Base-by-base conservation (phyloP, 2,113 vertebrate species). In the Thalassoma bifasciatum region DNA sequence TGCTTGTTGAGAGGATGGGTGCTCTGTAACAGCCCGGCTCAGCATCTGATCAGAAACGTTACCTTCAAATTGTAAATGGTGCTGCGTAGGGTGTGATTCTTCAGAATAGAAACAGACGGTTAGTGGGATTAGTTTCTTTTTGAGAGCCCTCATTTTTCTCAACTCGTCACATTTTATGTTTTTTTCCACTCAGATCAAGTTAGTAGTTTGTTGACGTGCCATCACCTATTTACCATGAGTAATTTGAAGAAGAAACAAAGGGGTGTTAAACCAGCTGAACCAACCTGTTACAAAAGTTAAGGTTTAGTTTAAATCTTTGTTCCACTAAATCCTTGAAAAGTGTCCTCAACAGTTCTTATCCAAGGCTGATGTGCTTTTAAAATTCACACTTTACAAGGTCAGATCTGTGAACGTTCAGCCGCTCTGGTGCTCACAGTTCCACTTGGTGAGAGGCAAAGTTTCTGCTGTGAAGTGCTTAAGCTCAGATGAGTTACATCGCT, bases 1-100 rank as follows among this genome's bases (percentile, higher is more conserved):
- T 21, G 37, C 72, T 71, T 52, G 74, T 53, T 26, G 69, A 37
- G n/a, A 65, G 57, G 66, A 74, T 42, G 56, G 61, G 19, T 65
- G 76, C 71, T 76, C 50, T 66, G 44, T 76, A 50, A 78, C 73
- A 73, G 70, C 81, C 84, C 72, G 71, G 76, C 61, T 79, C 62
- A 36, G 62, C 74, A 73, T 82, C 72, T 58, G 72, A 46, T 81
- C 70, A 66, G 49, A 84, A 38, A 24, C 38, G 40, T 58, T 49
- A 50, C 47, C 62, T 70, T 77, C 17, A 56, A 76, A 68, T 84
- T 84, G 63, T 72, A 79, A 73, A 54, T n/a, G 71, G 64, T 77
- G 85, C 84, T 84, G 65, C 58, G 60, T 38, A 54, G 74, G 79
- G 70, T 69, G 51, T 38, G 46, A 1, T 66, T 24, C 46, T 62